Evolutionary conservation across 53 echinoderm and acorn worm genomes (phyloP).

Genomic region (Hippasteria phrygiana): DNA sequence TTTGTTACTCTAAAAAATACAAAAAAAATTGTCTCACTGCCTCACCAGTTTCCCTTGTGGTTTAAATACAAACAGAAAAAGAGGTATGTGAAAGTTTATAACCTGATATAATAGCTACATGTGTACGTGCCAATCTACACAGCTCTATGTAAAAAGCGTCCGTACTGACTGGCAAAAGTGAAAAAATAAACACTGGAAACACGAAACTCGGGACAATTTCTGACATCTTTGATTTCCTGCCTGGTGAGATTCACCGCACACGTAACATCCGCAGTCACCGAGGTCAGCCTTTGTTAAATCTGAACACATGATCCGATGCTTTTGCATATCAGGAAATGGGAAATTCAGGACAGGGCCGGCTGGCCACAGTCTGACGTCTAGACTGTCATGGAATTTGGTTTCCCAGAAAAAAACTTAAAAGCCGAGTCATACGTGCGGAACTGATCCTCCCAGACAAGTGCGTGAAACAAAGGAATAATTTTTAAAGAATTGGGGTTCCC

Average conservation of each 20-base stretch:
- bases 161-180: background rate
- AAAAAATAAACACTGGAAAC: background rate
- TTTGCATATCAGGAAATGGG: constrained; percentile 5
- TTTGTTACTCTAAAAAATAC: too few species aligned
- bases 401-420: background rate
- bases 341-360: background rate
- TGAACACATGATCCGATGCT: background rate
- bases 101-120: too few species aligned
- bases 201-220: background rate
- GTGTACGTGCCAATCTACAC: too few species aligned
- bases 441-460: too few species aligned
- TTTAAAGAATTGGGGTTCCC: too few species aligned
- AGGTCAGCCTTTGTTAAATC: constrained; percentile 2
- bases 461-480: too few species aligned
- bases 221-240: background rate
- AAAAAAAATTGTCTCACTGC: too few species aligned
- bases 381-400: constrained; percentile 10
- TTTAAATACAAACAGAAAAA: too few species aligned
- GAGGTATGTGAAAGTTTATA: too few species aligned
- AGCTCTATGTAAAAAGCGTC: background rate
- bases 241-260: background rate
- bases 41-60: too few species aligned
- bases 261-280: background rate
- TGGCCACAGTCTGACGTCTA: constrained; percentile 7
- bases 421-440: background rate